phyloP scores from a whole-genome alignment of 2,797 vertebrate genomes.

The Rhinoraja longicauda region DNA sequence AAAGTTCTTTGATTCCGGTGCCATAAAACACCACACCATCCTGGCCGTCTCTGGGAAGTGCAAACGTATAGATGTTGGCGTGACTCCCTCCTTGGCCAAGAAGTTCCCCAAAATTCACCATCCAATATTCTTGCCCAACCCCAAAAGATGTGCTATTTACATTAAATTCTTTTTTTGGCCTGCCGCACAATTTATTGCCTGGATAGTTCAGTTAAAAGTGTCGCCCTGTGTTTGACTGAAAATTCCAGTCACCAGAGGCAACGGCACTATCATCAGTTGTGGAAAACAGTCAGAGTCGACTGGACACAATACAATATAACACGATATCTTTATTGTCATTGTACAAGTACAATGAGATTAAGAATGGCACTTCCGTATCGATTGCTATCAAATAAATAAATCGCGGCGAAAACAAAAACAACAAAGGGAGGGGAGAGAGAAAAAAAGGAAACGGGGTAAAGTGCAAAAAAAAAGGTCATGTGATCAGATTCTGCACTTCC shows the following conservation, averaged over 20 bases:
- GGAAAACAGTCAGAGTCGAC: conserved; percentile 51
- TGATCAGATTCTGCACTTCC: conserved; percentile 48
- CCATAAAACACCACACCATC: neutral
- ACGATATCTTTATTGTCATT: too few species aligned
- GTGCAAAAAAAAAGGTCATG: too few species aligned
- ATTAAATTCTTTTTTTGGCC: neutral
- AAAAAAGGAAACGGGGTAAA: too few species aligned
- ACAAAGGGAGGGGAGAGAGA: too few species aligned
- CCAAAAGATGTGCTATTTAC: neutral
- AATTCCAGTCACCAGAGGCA: conserved; percentile 40
- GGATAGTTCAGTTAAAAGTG: neutral
- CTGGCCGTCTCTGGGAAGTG: neutral
- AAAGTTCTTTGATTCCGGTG: neutral
- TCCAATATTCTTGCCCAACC: too few species aligned
- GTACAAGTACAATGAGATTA: too few species aligned
- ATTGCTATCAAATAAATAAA: too few species aligned
- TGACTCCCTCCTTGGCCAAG: neutral
- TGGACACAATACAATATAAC: too few species aligned
- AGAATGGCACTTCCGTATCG: too few species aligned
- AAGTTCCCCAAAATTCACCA: neutral
- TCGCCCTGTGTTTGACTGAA: neutral
- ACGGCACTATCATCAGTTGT: conserved; percentile 59
- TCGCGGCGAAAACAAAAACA: too few species aligned
- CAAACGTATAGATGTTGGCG: neutral
- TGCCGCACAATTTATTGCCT: neutral